phyloP scores from a whole-genome alignment of 2,888 invertebrate genomes.

The Mamestra brassicae region DNA sequence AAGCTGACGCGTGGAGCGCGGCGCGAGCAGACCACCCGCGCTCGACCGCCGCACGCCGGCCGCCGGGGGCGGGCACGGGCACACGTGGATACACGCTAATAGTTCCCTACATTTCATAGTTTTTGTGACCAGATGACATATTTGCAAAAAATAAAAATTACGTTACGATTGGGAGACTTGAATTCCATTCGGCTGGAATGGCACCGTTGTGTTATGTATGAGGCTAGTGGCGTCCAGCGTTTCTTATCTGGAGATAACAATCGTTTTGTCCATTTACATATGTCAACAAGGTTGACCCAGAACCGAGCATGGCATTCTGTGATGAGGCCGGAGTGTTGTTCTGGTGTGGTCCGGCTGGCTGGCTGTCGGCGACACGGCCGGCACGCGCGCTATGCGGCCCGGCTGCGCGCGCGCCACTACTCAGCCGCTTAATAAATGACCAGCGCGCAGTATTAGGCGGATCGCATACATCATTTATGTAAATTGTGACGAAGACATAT shows the following conservation, averaged over 20 bases:
- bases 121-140: constrained; percentile 60
- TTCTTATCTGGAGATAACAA: constrained; percentile 74
- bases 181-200: constrained; percentile 20
- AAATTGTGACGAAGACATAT: constrained; percentile 91
- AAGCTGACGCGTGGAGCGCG: constrained; percentile 85
- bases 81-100: constrained; percentile 75
- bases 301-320: constrained; percentile 71
- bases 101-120: constrained; percentile 63
- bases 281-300: constrained; percentile 85
- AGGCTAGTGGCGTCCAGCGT: constrained; percentile 55
- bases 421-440: constrained; percentile 88
- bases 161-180: constrained; percentile 18
- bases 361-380: constrained; percentile 83
- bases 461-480: constrained; percentile 91
- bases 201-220: constrained; percentile 33
- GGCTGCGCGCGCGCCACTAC: constrained; percentile 75
- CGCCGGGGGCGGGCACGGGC: constrained; percentile 77
- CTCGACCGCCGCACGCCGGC: constrained; percentile 76
- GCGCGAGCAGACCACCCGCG: constrained; percentile 87
- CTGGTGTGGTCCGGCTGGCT: constrained; percentile 85
- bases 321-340: constrained; percentile 65
- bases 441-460: constrained; percentile 88
- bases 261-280: constrained; percentile 80
- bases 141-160: constrained; percentile 67
- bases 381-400: constrained; percentile 89